These are phyloP conservation scores for Hoplodrina blanda DNA, from an alignment of 2,888 invertebrate species.

Conservation along the genomic window DNA sequence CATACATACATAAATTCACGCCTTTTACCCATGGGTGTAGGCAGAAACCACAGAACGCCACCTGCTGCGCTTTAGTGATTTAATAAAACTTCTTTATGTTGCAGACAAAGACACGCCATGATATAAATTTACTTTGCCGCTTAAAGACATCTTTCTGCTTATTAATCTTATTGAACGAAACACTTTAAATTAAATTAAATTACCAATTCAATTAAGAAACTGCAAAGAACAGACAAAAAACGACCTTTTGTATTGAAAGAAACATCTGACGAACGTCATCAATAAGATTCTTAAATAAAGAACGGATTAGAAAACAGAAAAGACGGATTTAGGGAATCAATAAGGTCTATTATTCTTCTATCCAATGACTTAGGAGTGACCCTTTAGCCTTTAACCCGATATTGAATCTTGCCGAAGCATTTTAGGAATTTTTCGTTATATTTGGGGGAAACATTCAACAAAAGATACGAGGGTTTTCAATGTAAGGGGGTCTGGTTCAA, in stretches of 20 bases:
- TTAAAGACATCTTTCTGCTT: constrained; percentile 4
- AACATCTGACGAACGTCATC: constrained; percentile 19
- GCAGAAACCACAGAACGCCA: too few relatives aligned
- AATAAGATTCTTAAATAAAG: constrained; percentile 30
- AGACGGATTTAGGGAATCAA: constrained; percentile 60
- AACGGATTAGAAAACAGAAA: constrained; percentile 32
- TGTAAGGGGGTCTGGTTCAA: constrained; percentile 71
- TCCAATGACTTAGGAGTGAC: constrained; percentile 65
- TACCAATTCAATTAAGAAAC: constrained; percentile 30
- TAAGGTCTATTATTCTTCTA: constrained; percentile 67
- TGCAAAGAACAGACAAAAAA: constrained; percentile 7
- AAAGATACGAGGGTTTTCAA: constrained; percentile 80
- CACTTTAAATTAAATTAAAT: constrained; percentile 17
- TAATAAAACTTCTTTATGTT: constrained; percentile 7
- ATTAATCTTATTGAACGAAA: constrained; percentile 15
- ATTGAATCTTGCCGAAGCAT: constrained; percentile 74
- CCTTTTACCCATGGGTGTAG: too few relatives aligned
- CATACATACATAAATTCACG: too few relatives aligned
- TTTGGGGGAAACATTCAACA: constrained; percentile 75
- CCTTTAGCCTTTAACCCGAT: constrained; percentile 61
- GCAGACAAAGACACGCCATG: not conserved
- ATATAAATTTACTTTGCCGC: constrained; percentile 16
- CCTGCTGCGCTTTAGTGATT: too few relatives aligned
- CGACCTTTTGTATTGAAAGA: constrained; percentile 19
- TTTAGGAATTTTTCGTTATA: constrained; percentile 78